A percentile compares a stretch with the other conserved stretches of the same genome.
Evolutionary conservation across 2,797 vertebrate species (phyloP).

Genomic region (Heterohyrax brucei): DNA sequence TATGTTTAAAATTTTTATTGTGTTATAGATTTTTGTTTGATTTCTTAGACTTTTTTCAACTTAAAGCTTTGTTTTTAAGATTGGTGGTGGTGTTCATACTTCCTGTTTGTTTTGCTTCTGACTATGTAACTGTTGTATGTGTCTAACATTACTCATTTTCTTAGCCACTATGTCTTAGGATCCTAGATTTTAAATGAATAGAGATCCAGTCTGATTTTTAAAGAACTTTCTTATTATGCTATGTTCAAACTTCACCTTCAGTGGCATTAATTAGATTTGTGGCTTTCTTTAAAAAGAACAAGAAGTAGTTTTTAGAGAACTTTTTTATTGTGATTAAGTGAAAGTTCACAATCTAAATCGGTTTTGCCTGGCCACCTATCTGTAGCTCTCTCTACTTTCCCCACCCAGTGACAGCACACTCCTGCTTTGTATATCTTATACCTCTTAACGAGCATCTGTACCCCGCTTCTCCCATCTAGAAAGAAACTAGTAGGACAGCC

Average conservation of each 20-base stretch:
- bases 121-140: neutral
- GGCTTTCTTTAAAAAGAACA: conserved; percentile 25
- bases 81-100: neutral
- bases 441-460: no score
- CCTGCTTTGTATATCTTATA: no score
- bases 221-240: neutral
- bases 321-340: no score
- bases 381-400: no score
- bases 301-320: neutral
- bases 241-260: neutral
- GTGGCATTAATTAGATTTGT: neutral
- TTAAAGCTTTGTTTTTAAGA: conserved; percentile 53
- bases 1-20: neutral
- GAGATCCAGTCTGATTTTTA: conserved; percentile 20
- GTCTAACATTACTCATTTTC: neutral
- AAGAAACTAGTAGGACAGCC: no score
- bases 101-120: conserved; percentile 12
- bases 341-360: no score
- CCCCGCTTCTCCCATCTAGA: no score
- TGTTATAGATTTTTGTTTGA: neutral
- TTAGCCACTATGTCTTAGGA: neutral
- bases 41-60: neutral
- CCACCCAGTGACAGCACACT: no score
- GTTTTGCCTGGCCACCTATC: no score
- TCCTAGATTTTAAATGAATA: neutral